Percentiles rank a stretch among this genome's conserved stretches.
Evolutionary conservation across 2,888 invertebrate species (phyloP).

Genomic region (Proisotoma minuta): DNA sequence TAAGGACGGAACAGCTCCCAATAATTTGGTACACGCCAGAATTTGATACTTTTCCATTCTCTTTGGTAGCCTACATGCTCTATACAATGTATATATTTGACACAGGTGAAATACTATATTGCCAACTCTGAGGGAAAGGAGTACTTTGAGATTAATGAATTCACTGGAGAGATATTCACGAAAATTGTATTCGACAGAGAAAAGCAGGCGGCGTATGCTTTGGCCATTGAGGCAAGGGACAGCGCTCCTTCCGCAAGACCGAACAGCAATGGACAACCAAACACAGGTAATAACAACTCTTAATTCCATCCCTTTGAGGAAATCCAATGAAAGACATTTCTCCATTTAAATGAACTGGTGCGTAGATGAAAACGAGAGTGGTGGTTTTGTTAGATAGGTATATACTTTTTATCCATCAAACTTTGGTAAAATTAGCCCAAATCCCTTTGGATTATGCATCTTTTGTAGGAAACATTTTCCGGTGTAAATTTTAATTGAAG

Average conservation of each 20-base stretch:
- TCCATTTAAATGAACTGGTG: not conserved
- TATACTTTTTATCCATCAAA: too few species aligned
- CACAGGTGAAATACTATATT: constrained; percentile 85
- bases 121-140: constrained; percentile 91
- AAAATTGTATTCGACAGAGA: constrained; percentile 95
- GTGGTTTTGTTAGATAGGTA: not conserved
- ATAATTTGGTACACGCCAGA: constrained; percentile 92
- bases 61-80: not conserved
- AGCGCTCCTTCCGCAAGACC: constrained; percentile 94
- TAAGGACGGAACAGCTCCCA: constrained; percentile 90
- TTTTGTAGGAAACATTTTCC: too few species aligned
- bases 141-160: constrained; percentile 92
- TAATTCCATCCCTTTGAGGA: not conserved
- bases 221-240: constrained; percentile 94
- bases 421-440: too few species aligned
- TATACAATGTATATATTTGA: not conserved
- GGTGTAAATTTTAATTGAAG: too few species aligned
- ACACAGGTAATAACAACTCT: constrained; percentile 81
- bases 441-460: too few species aligned
- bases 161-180: constrained; percentile 92
- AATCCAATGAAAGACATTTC: too few species aligned
- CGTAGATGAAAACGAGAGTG: not conserved
- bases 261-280: constrained; percentile 87
- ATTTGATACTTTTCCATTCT: constrained; percentile 31
- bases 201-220: constrained; percentile 93